Evolutionary conservation across 2,888 invertebrate genomes (phyloP), one percentile per base, ranked within the genome.

Genomic region (Trichogramma evanescens): DNA sequence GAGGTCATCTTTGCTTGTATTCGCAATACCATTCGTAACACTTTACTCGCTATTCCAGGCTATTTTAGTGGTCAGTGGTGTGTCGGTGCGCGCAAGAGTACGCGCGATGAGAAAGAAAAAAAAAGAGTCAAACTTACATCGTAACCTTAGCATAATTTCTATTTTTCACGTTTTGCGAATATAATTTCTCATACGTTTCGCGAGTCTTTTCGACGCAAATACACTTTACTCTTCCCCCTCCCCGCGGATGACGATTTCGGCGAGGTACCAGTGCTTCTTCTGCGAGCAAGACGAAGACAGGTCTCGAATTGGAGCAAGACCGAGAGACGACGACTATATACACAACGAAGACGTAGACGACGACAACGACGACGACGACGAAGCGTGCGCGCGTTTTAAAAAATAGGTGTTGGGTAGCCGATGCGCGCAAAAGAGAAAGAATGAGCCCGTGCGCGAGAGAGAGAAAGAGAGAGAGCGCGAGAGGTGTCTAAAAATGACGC

Each of bases 111-210:
- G 9, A 9, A 8, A n/a, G 45, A n/a, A 45, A 45, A 45, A 45
- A n/a, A 45, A 45, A 45, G n/a, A 45, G 8, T 63, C 67, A 26
- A 26, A 26, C 26, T 26, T 26, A 26, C 26, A 26, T 66, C 63
- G 73, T 74, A 75, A 77, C 75, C 77, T 77, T 76, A 77, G 74
- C 76, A 77, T 71, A 70, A 64, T 71, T 72, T 77, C 76, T 76
- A 76, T 76, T 77, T 77, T 71, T 72, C 72, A 70, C 74, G 72
- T 75, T 75, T 26, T 26, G 26, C 26, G 26, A 26, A 26, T 26
- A 2, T 26, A 26, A 26, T 57, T 56, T 54, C 38, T 41, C 13
- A 7, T 55, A 7, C 39, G 38, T 38, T 67, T 68, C 68, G 67
- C 66, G 64, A 26, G 58, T 10, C 50, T 38, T n/a, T 9, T 42